These are phyloP conservation scores for Petrolisthes manimaculis DNA, from an alignment of 2,888 invertebrate species.

Conservation along the genomic window DNA sequence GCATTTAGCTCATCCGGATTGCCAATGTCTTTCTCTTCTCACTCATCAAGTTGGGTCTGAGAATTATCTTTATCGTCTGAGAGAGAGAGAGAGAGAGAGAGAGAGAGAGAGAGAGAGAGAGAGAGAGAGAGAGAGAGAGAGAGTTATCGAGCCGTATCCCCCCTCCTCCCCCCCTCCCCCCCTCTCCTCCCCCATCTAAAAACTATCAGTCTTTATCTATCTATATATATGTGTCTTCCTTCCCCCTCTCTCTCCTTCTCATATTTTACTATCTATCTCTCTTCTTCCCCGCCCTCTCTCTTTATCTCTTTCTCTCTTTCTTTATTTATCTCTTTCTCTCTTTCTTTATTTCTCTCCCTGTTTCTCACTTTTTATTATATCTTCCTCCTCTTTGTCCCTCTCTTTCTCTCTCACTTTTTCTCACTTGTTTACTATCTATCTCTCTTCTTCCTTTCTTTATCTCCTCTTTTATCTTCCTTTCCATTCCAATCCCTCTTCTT, in stretches of 20 bases:
- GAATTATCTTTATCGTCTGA: not conserved
- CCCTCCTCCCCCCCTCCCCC: not conserved
- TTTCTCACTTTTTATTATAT: not conserved
- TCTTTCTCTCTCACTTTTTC: not conserved
- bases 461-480: not conserved
- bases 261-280: conserved; percentile 2
- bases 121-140: conserved; percentile 14
- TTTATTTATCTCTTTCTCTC: conserved; percentile 1
- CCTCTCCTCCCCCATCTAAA: not conserved
- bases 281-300: not conserved
- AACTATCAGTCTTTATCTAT: not conserved
- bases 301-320: conserved; percentile 2
- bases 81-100: not conserved
- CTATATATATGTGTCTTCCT: not conserved
- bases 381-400: not conserved
- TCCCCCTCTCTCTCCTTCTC: not conserved
- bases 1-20: not conserved
- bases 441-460: not conserved
- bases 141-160: not conserved
- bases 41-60: not conserved
- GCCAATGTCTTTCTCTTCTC: not conserved
- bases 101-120: not conserved
- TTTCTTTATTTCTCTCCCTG: not conserved
- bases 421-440: not conserved
- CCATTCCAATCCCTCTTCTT: not conserved